Percentiles rank a stretch among this genome's conserved stretches.
phyloP scores from a whole-genome alignment of 2,888 invertebrate genomes.

The Nemoura dubitans region DNA sequence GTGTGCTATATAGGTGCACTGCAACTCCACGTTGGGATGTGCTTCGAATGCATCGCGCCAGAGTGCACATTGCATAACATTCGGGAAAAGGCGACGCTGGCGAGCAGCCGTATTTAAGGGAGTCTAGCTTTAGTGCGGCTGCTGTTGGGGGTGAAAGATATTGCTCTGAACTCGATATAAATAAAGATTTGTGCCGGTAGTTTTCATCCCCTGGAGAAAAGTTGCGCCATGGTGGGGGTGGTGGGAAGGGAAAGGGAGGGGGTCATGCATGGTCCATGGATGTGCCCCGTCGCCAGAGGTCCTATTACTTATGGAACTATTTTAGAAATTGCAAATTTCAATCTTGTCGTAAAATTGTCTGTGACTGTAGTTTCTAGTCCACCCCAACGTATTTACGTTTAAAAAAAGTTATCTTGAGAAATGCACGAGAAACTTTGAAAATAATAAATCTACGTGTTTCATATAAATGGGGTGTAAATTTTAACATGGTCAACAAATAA shows the following conservation, averaged over 20 bases:
- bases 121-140: background rate
- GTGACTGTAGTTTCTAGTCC: constrained; percentile 7
- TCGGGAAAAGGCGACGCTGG: background rate
- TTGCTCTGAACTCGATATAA: constrained; percentile 37
- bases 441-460: background rate
- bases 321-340: constrained; percentile 38
- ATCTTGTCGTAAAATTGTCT: constrained; percentile 35
- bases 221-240: background rate
- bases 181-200: constrained; percentile 42
- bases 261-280: background rate
- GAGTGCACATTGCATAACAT: background rate
- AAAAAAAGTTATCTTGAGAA: constrained; percentile 1
- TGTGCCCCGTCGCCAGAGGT: constrained; percentile 13
- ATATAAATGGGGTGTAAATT: background rate
- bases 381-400: background rate
- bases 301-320: constrained; percentile 41
- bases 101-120: background rate
- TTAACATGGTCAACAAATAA: background rate
- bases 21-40: background rate
- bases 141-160: constrained; percentile 37
- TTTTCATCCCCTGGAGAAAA: constrained; percentile 31
- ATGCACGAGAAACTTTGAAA: background rate
- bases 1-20: background rate
- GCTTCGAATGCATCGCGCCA: background rate
- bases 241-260: background rate